A percentile compares a stretch with the other conserved stretches of the same genome.
Conservation (phyloP, 2,888 invertebrate genomes). For the Dolichopus griseipennis region DNA sequence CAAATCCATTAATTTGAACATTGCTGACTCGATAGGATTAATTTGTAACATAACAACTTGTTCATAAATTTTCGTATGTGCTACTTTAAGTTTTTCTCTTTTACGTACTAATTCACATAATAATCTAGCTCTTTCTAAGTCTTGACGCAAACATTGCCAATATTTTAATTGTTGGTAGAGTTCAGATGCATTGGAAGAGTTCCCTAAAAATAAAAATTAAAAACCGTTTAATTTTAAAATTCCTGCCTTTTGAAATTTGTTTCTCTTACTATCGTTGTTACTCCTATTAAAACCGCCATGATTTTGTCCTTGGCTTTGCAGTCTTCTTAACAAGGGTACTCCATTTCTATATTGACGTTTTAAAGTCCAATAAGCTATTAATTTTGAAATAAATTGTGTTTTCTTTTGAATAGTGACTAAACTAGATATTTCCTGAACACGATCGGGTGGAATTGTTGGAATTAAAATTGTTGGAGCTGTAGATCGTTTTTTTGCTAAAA, state of each 20-base stretch:
- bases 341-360: constrained; percentile 93
- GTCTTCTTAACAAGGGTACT: constrained; percentile 79
- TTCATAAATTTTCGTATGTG: constrained; percentile 69
- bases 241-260: not conserved
- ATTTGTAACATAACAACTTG: constrained; percentile 72
- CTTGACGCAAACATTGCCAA: constrained; percentile 88
- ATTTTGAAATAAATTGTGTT: constrained; percentile 75
- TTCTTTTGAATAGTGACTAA: constrained; percentile 67
- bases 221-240: not conserved
- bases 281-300: constrained; percentile 39
- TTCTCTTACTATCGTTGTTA: not conserved
- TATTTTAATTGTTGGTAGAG: constrained; percentile 81
- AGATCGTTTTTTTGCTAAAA: constrained; percentile 79
- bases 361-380: constrained; percentile 95
- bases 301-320: constrained; percentile 56
- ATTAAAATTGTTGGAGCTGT: constrained; percentile 87
- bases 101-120: constrained; percentile 92
- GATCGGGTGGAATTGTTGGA: constrained; percentile 82
- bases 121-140: constrained; percentile 82
- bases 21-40: constrained; percentile 70
- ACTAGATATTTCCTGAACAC: constrained; percentile 77
- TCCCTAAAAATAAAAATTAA: constrained; percentile 17
- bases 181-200: constrained; percentile 59
- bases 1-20: constrained; percentile 66
- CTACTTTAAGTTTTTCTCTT: constrained; percentile 88